Conservation (phyloP, 2,797 vertebrate genomes). For the Siniperca obscura region DNA sequence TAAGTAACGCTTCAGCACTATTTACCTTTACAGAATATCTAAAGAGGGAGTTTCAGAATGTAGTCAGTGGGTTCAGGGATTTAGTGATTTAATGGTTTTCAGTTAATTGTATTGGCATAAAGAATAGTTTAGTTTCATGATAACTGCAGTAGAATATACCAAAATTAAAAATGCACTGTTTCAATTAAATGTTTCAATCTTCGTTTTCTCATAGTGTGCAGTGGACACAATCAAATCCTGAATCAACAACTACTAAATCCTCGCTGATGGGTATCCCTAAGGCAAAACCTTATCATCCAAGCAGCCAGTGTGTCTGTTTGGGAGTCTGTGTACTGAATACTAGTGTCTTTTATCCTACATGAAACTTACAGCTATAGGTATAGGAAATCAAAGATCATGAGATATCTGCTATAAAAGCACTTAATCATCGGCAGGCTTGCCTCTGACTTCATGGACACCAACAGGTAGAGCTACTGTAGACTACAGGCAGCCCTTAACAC, state of each 20-base stretch:
- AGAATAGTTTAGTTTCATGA: not conserved
- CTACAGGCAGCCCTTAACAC: not conserved
- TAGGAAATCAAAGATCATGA: conserved; percentile 3
- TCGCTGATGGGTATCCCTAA: conserved; percentile 42
- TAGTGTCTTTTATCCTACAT: conserved; percentile 2
- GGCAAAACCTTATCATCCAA: conserved; percentile 33
- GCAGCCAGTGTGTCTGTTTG: not conserved
- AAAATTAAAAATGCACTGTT: conserved; percentile 4
- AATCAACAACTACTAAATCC: conserved; percentile 33
- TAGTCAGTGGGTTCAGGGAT: not conserved
- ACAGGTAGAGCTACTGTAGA: conserved; percentile 16
- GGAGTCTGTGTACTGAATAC: conserved; percentile 3
- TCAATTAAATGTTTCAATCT: conserved; percentile 21
- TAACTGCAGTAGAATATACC: not conserved
- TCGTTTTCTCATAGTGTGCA: conserved; percentile 14
- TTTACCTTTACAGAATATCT: conserved; percentile 1
- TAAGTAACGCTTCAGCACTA: not conserved
- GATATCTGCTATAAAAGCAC: not conserved
- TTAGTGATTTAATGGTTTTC: conserved; percentile 5
- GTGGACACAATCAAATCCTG: conserved; percentile 31
- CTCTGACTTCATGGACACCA: conserved; percentile 2
- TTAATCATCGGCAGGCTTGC: not conserved
- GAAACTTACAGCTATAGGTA: not conserved
- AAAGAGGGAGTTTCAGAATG: not conserved
- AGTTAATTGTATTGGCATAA: not conserved